Conservation (phyloP, 2,888 invertebrate genomes). For the Melinaea menophilus region DNA sequence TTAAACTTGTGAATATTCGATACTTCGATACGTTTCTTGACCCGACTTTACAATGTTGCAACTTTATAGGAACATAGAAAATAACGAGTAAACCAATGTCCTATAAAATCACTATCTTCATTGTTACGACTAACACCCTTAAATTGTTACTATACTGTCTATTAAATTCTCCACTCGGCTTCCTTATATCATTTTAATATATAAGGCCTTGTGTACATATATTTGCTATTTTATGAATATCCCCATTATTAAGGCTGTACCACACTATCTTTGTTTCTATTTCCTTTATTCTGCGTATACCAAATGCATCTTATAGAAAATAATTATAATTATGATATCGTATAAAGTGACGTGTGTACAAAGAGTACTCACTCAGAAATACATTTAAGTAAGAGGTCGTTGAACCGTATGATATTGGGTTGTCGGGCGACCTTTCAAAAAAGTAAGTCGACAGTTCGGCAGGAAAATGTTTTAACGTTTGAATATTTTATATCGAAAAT, state of each 20-base stretch:
- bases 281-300: too few relatives aligned
- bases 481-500: conserved; percentile 30
- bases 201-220: neutral
- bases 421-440: conserved; percentile 27
- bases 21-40: neutral
- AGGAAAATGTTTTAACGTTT: conserved; percentile 25
- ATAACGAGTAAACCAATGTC: conserved; percentile 5
- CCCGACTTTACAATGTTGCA: conserved; percentile 3
- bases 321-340: neutral
- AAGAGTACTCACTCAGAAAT: conserved; percentile 7
- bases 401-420: conserved; percentile 23
- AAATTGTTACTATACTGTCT: conserved; percentile 27
- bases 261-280: too few relatives aligned
- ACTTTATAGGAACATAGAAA: neutral
- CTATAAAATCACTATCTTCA: conserved; percentile 19
- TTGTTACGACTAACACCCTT: conserved; percentile 17
- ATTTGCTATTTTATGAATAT: too few relatives aligned
- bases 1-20: neutral
- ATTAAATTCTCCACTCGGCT: conserved; percentile 41
- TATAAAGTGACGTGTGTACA: conserved; percentile 8
- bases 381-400: conserved; percentile 22
- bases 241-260: too few relatives aligned
- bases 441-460: conserved; percentile 28
- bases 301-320: too few relatives aligned
- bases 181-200: conserved; percentile 30